A percentile compares a stretch with the other conserved stretches of the same genome.
phyloP scores from a whole-genome alignment of 1,140 invertebrate species.

The Calliopsis andreniformis region DNA sequence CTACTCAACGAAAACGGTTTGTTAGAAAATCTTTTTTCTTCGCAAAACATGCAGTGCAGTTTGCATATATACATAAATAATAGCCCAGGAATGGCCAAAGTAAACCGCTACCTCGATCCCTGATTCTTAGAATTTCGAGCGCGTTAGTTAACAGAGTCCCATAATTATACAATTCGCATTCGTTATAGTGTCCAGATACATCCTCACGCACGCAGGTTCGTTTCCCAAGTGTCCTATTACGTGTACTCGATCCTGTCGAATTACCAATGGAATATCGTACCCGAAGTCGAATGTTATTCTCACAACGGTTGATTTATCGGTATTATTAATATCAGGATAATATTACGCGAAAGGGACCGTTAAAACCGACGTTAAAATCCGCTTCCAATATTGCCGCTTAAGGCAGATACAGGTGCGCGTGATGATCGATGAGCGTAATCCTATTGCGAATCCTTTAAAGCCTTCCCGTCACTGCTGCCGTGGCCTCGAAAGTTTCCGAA shows the following conservation, averaged over 20 bases:
- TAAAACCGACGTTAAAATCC: slow-evolving; percentile 67
- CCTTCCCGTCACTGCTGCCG: slow-evolving; percentile 47
- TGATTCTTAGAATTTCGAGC: too few relatives aligned
- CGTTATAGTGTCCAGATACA: too few relatives aligned
- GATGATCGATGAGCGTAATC: slow-evolving; percentile 64
- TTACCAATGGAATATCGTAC: slow-evolving; percentile 61
- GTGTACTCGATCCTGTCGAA: slow-evolving; percentile 61
- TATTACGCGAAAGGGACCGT: slow-evolving; percentile 65
- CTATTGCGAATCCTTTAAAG: slow-evolving; percentile 65
- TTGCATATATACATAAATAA: too few relatives aligned
- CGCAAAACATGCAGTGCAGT: too few relatives aligned
- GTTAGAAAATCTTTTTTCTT: too few relatives aligned
- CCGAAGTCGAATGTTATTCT: slow-evolving; percentile 65
- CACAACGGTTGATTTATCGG: slow-evolving; percentile 62
- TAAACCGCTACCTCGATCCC: too few relatives aligned
- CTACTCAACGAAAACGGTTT: too few relatives aligned
- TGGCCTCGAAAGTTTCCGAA: slow-evolving; percentile 49
- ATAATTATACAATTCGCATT: too few relatives aligned
- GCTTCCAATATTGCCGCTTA: slow-evolving; percentile 66
- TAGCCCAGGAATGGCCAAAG: too few relatives aligned
- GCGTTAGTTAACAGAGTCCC: too few relatives aligned
- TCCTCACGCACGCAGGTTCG: too few relatives aligned
- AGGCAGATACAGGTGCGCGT: slow-evolving; percentile 65
- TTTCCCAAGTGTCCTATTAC: slow-evolving; percentile 58
- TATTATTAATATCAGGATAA: slow-evolving; percentile 66